A percentile compares a stretch with the other conserved stretches of the same genome.
phyloP scores from a whole-genome alignment of 2,888 invertebrate species.

The Phlogophora meticulosa region DNA sequence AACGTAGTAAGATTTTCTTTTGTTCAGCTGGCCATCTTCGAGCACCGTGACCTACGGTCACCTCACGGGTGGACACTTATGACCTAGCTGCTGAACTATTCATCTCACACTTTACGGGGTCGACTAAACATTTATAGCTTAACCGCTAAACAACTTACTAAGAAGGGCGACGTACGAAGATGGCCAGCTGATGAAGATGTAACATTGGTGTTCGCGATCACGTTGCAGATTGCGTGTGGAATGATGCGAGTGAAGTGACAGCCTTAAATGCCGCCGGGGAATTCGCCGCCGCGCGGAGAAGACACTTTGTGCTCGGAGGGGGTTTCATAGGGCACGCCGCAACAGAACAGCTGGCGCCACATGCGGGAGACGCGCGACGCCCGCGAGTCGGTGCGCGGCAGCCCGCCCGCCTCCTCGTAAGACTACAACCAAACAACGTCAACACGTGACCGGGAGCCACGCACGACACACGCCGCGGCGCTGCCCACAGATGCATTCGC shows the following conservation, averaged over 20 bases:
- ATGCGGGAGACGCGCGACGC: constrained; percentile 82
- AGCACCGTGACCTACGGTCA: constrained; percentile 50
- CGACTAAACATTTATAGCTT: constrained; percentile 63
- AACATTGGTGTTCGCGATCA: constrained; percentile 63
- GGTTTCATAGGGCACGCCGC: constrained; percentile 80
- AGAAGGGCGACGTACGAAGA: constrained; percentile 66
- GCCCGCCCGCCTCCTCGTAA: constrained; percentile 86
- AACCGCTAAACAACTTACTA: constrained; percentile 52
- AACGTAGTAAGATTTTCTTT: constrained; percentile 66
- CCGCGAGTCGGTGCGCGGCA: constrained; percentile 85
- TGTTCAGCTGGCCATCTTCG: constrained; percentile 78
- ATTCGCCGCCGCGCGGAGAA: constrained; percentile 62
- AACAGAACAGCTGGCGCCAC: constrained; percentile 85
- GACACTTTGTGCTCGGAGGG: constrained; percentile 83
- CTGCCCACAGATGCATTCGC: constrained; percentile 5
- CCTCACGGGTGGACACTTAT: constrained; percentile 36
- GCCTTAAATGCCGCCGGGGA: constrained; percentile 74
- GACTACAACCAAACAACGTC: constrained; percentile 83
- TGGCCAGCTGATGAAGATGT: constrained; percentile 74
- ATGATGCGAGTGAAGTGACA: constrained; percentile 42
- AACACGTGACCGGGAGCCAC: constrained; percentile 40
- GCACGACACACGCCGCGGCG: constrained; percentile 27
- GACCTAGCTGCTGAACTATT: constrained; percentile 45
- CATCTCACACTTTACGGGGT: constrained; percentile 29
- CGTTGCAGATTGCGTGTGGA: constrained; percentile 52